phyloP scores from a whole-genome alignment of 2,797 vertebrate species.

The Galago senegalensis region DNA sequence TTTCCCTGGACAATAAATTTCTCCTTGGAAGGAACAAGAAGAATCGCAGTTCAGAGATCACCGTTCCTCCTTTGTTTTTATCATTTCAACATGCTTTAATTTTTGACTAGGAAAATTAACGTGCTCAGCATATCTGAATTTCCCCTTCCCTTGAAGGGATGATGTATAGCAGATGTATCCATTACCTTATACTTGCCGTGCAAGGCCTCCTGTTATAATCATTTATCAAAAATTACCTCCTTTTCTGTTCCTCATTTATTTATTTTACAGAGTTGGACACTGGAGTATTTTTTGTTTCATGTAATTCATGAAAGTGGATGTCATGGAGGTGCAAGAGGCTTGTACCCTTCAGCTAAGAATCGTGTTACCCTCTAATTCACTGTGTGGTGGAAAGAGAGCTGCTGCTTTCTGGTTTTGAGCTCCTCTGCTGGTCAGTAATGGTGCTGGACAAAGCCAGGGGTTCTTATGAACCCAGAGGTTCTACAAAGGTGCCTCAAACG shows the following conservation, averaged over 20 bases:
- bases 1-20: neutral
- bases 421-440: neutral
- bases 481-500: neutral
- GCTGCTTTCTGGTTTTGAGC: neutral
- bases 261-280: conserved; percentile 10
- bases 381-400: neutral
- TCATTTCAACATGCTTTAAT: conserved; percentile 24
- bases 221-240: neutral
- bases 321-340: neutral
- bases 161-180: conserved; percentile 40
- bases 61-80: neutral
- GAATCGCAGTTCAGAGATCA: neutral
- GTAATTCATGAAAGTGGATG: neutral
- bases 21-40: neutral
- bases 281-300: conserved; percentile 32
- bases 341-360: accelerated
- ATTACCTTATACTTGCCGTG: conserved; percentile 42
- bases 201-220: neutral
- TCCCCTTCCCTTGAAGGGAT: conserved; percentile 28
- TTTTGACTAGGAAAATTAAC: neutral
- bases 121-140: neutral
- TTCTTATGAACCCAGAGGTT: neutral
- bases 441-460: neutral
- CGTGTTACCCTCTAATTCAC: neutral
- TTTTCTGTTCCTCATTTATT: conserved; percentile 55